A percentile compares a stretch with the other conserved stretches of the same genome.
These are phyloP conservation scores for Pandemis cinnamomeana DNA, from an alignment of 2,888 invertebrate species.

Conservation along the genomic window DNA sequence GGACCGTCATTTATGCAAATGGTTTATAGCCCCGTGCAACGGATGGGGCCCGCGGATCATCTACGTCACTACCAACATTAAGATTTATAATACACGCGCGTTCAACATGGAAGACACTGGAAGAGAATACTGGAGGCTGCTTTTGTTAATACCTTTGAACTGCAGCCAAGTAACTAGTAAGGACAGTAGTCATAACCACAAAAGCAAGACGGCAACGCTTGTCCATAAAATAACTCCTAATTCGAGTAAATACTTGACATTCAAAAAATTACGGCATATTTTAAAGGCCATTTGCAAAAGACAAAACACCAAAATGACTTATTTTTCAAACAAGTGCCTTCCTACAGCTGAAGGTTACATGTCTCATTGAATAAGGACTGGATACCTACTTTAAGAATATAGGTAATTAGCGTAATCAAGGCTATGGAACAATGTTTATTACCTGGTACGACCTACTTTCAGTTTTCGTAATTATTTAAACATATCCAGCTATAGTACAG, in stretches of 20 bases:
- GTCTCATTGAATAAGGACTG: no score
- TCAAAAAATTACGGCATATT: no score
- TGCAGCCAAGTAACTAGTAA: no score
- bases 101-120: conserved; percentile 34
- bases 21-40: conserved; percentile 58
- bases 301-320: no score
- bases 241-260: no score
- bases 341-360: no score
- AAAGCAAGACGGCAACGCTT: no score
- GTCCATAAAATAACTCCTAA: no score
- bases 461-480: conserved; percentile 29
- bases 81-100: conserved; percentile 35
- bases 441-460: not conserved
- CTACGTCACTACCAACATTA: conserved; percentile 28
- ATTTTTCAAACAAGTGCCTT: no score
- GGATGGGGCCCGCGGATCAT: conserved; percentile 44
- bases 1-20: conserved; percentile 67
- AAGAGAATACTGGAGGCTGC: conserved; percentile 22
- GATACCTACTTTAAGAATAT: no score
- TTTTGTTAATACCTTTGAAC: not conserved
- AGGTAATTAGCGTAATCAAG: not conserved
- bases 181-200: no score
- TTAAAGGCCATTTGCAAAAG: no score
- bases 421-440: not conserved
- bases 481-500: conserved; percentile 43